These are phyloP conservation scores for Orthosia cruda DNA, from an alignment of 2,888 invertebrate species.

Conservation along the genomic window DNA sequence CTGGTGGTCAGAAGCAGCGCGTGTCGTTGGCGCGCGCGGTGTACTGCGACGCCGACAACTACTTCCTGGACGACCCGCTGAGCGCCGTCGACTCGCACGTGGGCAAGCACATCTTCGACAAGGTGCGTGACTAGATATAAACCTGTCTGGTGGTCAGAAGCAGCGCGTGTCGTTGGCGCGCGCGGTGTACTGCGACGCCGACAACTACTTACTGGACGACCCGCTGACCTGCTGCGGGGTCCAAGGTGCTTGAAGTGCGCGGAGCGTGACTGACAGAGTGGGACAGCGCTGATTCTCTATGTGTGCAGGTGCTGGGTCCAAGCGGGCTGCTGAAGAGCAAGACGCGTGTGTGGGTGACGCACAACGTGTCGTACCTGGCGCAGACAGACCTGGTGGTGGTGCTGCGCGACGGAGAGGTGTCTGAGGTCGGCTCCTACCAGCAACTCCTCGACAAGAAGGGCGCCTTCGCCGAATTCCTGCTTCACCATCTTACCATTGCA, in stretches of 20 bases:
- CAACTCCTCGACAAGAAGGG: conserved; percentile 97
- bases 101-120: too few relatives aligned
- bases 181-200: too few relatives aligned
- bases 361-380: conserved; percentile 98
- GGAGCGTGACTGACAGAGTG: not conserved
- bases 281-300: conserved; percentile 7
- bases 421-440: conserved; percentile 97
- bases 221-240: too few relatives aligned
- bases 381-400: conserved; percentile 98
- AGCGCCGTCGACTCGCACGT: too few relatives aligned
- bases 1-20: too few relatives aligned
- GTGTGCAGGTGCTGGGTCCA: conserved; percentile 93
- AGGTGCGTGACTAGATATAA: too few relatives aligned
- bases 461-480: conserved; percentile 96
- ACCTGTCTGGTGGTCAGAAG: too few relatives aligned
- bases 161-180: too few relatives aligned
- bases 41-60: too few relatives aligned
- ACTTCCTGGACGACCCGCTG: too few relatives aligned
- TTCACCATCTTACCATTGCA: conserved; percentile 95
- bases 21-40: too few relatives aligned
- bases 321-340: conserved; percentile 94
- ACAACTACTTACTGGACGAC: not conserved
- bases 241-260: not conserved
- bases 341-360: conserved; percentile 98
- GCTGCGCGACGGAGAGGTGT: conserved; percentile 96